Percentiles rank a stretch among this genome's conserved stretches.
These are phyloP conservation scores for Euphysa ruthae DNA, from an alignment of 30 jellyfish, hydroid and myxozoan species.

Conservation along the genomic window DNA sequence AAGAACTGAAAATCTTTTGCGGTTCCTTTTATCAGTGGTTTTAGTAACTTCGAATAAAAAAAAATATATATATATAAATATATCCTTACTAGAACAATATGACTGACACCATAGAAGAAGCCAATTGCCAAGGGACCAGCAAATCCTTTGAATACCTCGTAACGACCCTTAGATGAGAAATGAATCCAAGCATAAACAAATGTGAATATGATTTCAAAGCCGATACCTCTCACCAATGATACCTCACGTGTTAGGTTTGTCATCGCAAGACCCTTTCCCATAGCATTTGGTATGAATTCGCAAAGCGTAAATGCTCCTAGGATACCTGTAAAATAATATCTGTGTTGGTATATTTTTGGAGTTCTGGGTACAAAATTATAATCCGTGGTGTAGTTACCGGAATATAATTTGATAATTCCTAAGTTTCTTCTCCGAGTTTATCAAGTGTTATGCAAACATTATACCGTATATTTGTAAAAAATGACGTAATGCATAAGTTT, in stretches of 20 bases:
- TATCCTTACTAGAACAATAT: conserved; percentile 14
- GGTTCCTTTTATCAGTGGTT: no score
- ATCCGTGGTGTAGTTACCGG: no score
- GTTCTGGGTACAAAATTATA: no score
- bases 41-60: not conserved
- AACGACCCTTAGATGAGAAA: conserved; percentile 17
- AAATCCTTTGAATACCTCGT: conserved; percentile 29
- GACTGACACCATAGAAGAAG: conserved; percentile 5
- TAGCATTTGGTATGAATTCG: conserved; percentile 12
- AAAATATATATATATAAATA: not conserved
- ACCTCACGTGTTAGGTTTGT: conserved; percentile 1
- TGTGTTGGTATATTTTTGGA: not conserved
- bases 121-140: conserved; percentile 39
- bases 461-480: no score
- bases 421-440: no score
- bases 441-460: no score
- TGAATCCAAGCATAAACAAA: conserved; percentile 22
- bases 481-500: no score
- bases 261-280: not conserved
- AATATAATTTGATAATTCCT: no score
- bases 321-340: conserved; percentile 10
- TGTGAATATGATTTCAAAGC: conserved; percentile 11
- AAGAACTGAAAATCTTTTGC: no score
- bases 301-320: conserved; percentile 10
- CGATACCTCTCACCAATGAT: conserved; percentile 16